Evolutionary conservation across 2,113 vertebrate species (phyloP), one percentile per base, ranked within the genome.

Genomic region (Urocolius indicus): DNA sequence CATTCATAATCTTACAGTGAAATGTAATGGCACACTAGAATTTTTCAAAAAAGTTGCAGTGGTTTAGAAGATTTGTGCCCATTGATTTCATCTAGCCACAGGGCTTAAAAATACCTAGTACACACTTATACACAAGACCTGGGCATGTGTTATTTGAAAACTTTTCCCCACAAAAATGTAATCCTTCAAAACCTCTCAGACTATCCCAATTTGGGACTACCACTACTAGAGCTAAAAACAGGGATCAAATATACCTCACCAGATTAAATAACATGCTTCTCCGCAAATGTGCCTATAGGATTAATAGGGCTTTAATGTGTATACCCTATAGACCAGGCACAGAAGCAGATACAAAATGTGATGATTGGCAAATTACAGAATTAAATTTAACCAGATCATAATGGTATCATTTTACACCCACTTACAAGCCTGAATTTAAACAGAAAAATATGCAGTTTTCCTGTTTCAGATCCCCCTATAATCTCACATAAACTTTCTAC

Each of bases 211-310:
- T 76, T 92, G 45, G 30, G 66, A 79, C 73, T 76, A 78, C 76
- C 43, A 67, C 55, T 55, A 84, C 89, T 52, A 89, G 30, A 92
- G 49, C 72, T 89, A 94, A 94, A 87, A 81, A 52, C 36, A 78
- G 41, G 62, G 71, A 94, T 96, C 77, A 93, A 87, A 89, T 95
- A 91, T 91, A 78, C 49, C n/a, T 91, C 93, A 94, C 87, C 24
- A 93, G 81, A 89, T 91, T 84, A 84, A 95, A 89, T 91, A 84
- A 78, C 94, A 91, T 57, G 48, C 36, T 69, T 77, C 77, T 72
- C 80, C 72, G 54, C 34, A 81, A 92, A 81, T 1, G 1, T 84
- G 77, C 61, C 69, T 91, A 24, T 11, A 75, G 18, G 78, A 87
- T 87, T 89, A 91, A 84, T 75, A 72, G 41, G 10, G 16, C 27